These are phyloP conservation scores for Kradibia gibbosae DNA, from an alignment of 1,140 invertebrate genomes.

Conservation along the genomic window DNA sequence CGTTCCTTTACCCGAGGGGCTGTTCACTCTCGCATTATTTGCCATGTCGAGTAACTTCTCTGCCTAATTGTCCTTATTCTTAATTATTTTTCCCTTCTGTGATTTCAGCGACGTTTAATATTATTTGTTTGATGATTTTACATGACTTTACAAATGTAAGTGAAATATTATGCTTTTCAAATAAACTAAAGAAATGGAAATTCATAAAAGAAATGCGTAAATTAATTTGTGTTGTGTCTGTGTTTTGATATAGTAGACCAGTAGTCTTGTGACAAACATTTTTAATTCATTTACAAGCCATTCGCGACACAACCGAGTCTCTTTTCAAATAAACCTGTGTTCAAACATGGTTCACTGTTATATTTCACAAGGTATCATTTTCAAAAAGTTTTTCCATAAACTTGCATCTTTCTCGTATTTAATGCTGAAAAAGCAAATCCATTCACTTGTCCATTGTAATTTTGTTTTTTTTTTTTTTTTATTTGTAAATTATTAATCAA, in stretches of 20 bases:
- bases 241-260: conserved; percentile 17
- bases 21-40: conserved; percentile 36
- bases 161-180: conserved; percentile 5
- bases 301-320: neutral
- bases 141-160: conserved; percentile 48
- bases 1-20: conserved; percentile 28
- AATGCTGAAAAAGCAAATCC: neutral
- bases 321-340: conserved; percentile 34
- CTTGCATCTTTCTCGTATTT: neutral
- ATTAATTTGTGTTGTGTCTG: conserved; percentile 23
- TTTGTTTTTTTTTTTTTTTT: no score
- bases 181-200: conserved; percentile 36
- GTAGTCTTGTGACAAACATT: conserved; percentile 4
- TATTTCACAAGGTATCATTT: neutral
- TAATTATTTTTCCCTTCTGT: conserved; percentile 24
- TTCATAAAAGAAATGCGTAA: neutral
- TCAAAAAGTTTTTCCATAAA: neutral
- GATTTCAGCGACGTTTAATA: conserved; percentile 39
- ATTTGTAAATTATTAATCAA: no score
- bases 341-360: conserved; percentile 22
- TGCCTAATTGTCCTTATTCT: conserved; percentile 1
- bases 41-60: neutral
- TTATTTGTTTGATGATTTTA: conserved; percentile 36
- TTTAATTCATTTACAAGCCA: conserved; percentile 31
- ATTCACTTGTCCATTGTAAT: no score